Conservation (phyloP, 2,888 invertebrate species). For the Chirona hameri region DNA sequence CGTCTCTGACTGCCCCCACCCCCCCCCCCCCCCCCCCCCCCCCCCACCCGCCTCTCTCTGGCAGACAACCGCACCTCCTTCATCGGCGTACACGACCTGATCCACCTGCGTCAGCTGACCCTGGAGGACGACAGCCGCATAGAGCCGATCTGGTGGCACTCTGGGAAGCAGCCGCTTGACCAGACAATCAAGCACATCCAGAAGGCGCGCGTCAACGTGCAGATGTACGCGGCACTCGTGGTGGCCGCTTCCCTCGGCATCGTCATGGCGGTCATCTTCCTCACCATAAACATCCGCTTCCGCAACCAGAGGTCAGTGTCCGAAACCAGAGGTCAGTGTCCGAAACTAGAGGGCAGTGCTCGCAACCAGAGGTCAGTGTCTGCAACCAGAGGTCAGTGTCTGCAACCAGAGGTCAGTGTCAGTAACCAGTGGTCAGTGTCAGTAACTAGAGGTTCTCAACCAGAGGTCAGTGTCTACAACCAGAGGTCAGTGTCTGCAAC, state of each 20-base stretch:
- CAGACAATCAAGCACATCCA: slow-evolving; percentile 81
- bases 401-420: no score
- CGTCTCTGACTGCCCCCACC: slow-evolving; percentile 12
- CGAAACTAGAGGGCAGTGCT: no score
- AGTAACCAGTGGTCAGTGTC: no score
- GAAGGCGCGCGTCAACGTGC: slow-evolving; percentile 87
- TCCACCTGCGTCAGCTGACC: background rate
- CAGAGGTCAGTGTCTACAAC: no score
- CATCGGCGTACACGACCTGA: slow-evolving; percentile 28
- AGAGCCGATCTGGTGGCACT: slow-evolving; percentile 69
- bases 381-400: no score
- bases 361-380: no score
- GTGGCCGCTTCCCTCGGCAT: slow-evolving; percentile 85
- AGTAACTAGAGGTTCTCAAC: no score
- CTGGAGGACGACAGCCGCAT: slow-evolving; percentile 9
- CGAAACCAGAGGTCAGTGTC: no score
- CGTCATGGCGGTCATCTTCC: slow-evolving; percentile 81
- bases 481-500: slow-evolving; percentile 64
- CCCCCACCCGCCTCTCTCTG: slow-evolving; percentile 14
- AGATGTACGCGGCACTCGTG: slow-evolving; percentile 85
- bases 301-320: slow-evolving; percentile 79
- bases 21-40: slow-evolving; percentile 4
- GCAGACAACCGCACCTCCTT: slow-evolving; percentile 6
- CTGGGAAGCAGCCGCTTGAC: slow-evolving; percentile 76
- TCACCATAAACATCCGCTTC: slow-evolving; percentile 91